These are phyloP conservation scores for Sisor rabdophorus DNA, from an alignment of 2,113 vertebrate species.

Conservation along the genomic window DNA sequence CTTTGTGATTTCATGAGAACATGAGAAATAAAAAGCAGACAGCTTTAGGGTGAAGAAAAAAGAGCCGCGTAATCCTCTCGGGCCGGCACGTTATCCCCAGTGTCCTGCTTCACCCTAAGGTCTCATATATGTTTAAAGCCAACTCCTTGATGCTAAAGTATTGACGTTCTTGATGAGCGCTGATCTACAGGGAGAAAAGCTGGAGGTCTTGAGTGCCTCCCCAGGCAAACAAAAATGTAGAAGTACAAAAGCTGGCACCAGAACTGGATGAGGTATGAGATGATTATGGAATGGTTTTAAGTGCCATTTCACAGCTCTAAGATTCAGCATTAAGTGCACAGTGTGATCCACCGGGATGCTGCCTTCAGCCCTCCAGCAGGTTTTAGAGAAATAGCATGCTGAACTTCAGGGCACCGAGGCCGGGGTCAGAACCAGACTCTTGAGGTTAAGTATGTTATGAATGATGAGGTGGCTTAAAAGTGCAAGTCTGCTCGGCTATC, in stretches of 20 bases:
- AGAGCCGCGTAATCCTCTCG: constrained; percentile 59
- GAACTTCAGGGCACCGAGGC: constrained; percentile 20
- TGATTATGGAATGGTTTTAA: constrained; percentile 30
- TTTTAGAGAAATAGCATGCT: constrained; percentile 23
- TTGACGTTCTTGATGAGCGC: constrained; percentile 66
- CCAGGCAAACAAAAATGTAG: constrained; percentile 52
- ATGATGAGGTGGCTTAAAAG: constrained; percentile 60
- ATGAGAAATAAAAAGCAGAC: constrained; percentile 42
- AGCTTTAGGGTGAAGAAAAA: constrained; percentile 40
- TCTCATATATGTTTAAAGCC: constrained; percentile 72
- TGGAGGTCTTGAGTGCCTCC: constrained; percentile 61
- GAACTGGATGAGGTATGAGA: not conserved
- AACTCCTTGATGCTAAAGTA: constrained; percentile 54
- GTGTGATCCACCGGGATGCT: constrained; percentile 39
- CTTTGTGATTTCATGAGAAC: constrained; percentile 4
- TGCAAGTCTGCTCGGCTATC: constrained; percentile 56
- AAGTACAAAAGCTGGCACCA: constrained; percentile 26
- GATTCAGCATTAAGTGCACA: constrained; percentile 46
- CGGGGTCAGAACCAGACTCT: constrained; percentile 31
- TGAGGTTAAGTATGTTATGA: constrained; percentile 60
- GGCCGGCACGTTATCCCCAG: constrained; percentile 49
- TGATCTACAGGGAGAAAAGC: constrained; percentile 56
- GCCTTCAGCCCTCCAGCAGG: constrained; percentile 6
- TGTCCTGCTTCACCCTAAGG: constrained; percentile 53
- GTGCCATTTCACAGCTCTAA: constrained; percentile 41